Conservation (phyloP, 2,797 vertebrate species). For the Pseudochirops corinnae region DNA sequence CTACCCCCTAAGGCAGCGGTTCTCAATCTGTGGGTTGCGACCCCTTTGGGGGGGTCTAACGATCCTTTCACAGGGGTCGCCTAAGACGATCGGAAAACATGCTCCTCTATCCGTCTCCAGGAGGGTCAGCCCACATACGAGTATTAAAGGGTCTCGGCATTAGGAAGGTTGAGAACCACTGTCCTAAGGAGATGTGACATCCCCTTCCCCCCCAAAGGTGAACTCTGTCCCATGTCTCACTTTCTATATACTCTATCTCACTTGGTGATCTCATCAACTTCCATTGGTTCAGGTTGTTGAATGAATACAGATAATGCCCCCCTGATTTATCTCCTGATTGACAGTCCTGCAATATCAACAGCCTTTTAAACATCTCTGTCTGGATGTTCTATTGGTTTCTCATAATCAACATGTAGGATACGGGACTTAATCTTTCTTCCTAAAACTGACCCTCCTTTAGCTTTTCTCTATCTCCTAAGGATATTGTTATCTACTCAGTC, state of each 20-base stretch:
- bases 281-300: not conserved
- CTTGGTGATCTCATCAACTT: not conserved
- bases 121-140: no score
- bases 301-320: not conserved
- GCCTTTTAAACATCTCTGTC: not conserved
- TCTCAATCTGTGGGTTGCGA: no score
- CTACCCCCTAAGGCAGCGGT: not conserved
- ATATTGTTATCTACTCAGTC: not conserved
- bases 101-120: no score
- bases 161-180: no score
- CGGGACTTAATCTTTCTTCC: not conserved
- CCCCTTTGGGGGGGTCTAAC: no score
- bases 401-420: not conserved
- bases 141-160: no score
- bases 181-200: not conserved
- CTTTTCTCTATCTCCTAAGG: not conserved
- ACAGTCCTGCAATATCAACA: not conserved
- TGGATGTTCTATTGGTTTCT: not conserved
- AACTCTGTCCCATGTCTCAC: not conserved
- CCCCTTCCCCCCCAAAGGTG: not conserved
- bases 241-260: not conserved
- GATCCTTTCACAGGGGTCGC: no score
- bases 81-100: no score
- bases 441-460: not conserved
- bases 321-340: not conserved